Base-by-base conservation (phyloP, 2,113 vertebrate species). In the Astur gentilis region DNA sequence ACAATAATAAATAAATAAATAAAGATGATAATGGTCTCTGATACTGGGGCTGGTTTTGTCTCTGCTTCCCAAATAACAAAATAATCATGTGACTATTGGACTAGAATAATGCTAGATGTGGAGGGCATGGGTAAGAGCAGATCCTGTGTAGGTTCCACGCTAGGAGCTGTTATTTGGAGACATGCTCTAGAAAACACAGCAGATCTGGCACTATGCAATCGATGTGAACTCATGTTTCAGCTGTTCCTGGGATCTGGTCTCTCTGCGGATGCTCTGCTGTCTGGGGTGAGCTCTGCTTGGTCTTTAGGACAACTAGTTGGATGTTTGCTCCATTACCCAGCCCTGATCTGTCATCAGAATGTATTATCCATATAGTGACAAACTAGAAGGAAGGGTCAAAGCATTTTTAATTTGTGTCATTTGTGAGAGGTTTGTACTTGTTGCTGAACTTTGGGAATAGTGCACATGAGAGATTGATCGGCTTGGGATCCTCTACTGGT, bases 291-390 rank as follows among this genome's bases (percentile, higher is more conserved):
- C 44, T 71, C 91, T 60, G 22, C 55, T 42, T 49, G 36, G 14
- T 58, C 50, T 65, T 26, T 15, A 23, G 65, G 50, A 22, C 0
- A 2, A 3, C 7, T 2, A 3, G 44, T 18, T 78, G 65, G 65
- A 11, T 40, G 34, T 54, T 42, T 72, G 38, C 25, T 78, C 44
- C 5, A 0, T 27, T 52, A 7, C 34, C 25, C 29, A 60, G 50
- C 34, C 40, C 40, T 36, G 12, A 8, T 12, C 14, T 22, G 7
- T 36, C 61, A 15, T 27, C 67, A 57, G 9, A 44, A 29, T 23
- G 16, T 42, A 3, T 54, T 20, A 23, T 50, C 47, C 7, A 0
- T 36, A 0, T 8, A 54, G n/a, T 0, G 0, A 22, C 15, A 13
- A 61, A n/a, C 40, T 55, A 12, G 52, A 66, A 6, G 7, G 38